phyloP scores from a whole-genome alignment of 2,888 invertebrate species.

The Carterocephalus palaemon region DNA sequence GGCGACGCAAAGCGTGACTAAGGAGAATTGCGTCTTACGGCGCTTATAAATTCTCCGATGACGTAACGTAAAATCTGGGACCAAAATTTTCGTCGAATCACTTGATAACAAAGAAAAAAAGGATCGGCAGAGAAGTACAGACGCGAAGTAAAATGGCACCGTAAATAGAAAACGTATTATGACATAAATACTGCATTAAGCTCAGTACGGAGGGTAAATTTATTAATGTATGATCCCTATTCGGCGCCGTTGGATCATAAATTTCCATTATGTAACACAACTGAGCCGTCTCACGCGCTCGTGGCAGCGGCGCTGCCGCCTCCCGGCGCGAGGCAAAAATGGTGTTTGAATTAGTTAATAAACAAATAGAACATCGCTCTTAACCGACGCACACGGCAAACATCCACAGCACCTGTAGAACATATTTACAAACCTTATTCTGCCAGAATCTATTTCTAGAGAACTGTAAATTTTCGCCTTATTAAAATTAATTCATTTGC shows the following conservation, averaged over 20 bases:
- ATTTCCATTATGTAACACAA: conserved; percentile 12
- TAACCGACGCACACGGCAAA: no score
- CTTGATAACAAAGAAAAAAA: conserved; percentile 13
- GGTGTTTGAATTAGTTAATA: conserved; percentile 7
- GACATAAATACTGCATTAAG: conserved; percentile 20
- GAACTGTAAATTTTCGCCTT: no score
- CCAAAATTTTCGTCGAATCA: conserved; percentile 16
- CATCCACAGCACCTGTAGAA: no score
- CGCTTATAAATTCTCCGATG: conserved; percentile 15
- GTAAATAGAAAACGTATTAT: conserved; percentile 10
- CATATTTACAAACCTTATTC: no score
- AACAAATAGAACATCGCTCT: no score
- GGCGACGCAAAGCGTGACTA: no score
- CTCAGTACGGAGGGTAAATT: conserved; percentile 10
- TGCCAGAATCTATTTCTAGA: no score
- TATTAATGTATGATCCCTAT: conserved; percentile 18
- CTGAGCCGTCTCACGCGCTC: conserved; percentile 15
- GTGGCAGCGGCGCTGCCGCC: no score
- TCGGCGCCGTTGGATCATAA: conserved; percentile 9
- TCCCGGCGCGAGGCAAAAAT: no score
- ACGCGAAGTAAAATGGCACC: conserved; percentile 2
- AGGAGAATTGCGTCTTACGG: no score
- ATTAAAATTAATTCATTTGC: no score
- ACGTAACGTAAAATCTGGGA: conserved; percentile 10
- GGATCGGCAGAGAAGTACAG: not conserved